Conservation (phyloP, 2,113 vertebrate genomes). For the Bubo bubo region DNA sequence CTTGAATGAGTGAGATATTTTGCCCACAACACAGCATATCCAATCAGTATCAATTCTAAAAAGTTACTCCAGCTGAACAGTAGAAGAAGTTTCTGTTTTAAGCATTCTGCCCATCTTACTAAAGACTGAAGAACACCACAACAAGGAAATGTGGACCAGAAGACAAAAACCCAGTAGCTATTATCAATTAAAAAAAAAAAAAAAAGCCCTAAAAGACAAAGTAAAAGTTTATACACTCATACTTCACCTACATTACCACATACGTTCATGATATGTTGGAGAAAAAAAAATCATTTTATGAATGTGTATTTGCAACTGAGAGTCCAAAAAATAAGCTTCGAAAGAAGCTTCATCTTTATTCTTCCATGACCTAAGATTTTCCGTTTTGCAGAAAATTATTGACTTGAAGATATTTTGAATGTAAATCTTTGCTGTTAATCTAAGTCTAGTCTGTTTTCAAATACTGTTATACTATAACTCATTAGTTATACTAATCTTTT, state of each 20-base stretch:
- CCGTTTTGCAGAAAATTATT: neutral
- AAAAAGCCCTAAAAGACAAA: neutral
- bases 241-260: neutral
- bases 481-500: neutral
- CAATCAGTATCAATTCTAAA: neutral
- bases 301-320: neutral
- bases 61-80: neutral
- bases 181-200: neutral
- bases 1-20: neutral
- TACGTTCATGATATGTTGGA: neutral
- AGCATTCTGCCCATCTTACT: neutral
- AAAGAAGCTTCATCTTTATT: neutral
- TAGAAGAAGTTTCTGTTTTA: neutral
- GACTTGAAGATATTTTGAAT: neutral
- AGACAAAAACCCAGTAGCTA: neutral
- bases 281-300: neutral
- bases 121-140: neutral
- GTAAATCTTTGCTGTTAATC: neutral
- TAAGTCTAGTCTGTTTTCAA: neutral
- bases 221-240: neutral
- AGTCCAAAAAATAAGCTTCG: neutral
- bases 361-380: neutral
- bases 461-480: neutral
- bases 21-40: neutral
- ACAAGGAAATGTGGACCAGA: neutral